Evolutionary conservation across 2,113 vertebrate genomes (phyloP), one percentile per base, ranked within the genome.

Genomic region (Diphyllodes magnificus): DNA sequence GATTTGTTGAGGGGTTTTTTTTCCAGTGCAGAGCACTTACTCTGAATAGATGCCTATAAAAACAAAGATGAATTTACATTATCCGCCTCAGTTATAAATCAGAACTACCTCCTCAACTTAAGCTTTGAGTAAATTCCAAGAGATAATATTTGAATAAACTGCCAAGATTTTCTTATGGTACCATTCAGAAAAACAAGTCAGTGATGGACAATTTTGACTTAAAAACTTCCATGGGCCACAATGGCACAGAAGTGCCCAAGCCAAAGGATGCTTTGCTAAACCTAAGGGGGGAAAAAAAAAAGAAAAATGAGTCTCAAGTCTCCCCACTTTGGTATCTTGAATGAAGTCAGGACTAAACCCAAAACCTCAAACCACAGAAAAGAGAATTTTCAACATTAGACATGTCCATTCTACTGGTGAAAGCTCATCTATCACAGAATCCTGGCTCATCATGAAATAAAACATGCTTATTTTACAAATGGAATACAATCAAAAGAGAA

Each of bases 21-120:
- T 61, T 8, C 63, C 79, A 82, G 59, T 66, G 42, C 87, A 88
- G 56, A 93, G 71, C 2, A 12, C 85, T 96, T 90, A 92, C 16
- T 61, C 76, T 86, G 82, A 95, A 88, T 71, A 71, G 31, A 78
- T 68, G 85, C 82, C 93, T 88, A 88, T 39, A 92, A 96, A 96
- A 97, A 95, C 88, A 93, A 56, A 96, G 70, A 92, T 81, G 71
- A 94, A 93, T 95, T 95, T 94, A 95, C 79, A 96, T 96, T 95
- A 95, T 90, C 79, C 0, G 0, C 82, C 56, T 88, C 2, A 86
- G 92, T 88, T 96, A 95, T 88, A 95, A 95, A 95, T 95, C 93
- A 95, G 93, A 91, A 88, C 60, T 83, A 91, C 69, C 84, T 89
- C 73, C 87, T 87, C 73, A 91, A 53, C 51, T 92, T 42, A 42